Conservation (phyloP, 2,113 vertebrate species). For the Aix galericulata region DNA sequence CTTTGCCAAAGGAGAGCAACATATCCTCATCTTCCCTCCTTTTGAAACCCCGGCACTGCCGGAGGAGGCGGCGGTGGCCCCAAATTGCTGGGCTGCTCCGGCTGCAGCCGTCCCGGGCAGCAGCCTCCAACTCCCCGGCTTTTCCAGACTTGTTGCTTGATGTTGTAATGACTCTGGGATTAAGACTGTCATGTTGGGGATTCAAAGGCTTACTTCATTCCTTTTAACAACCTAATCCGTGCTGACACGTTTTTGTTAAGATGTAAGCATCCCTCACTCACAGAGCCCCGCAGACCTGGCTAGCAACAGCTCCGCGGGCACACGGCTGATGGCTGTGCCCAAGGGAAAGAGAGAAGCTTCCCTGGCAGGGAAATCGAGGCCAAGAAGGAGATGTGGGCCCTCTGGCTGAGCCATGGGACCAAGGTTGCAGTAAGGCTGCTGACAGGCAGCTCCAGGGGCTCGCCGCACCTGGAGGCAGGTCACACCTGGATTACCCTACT, state of each 20-base stretch:
- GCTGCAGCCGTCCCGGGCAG: neutral
- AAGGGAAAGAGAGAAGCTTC: neutral
- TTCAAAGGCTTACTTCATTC: neutral
- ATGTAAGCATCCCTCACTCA: neutral
- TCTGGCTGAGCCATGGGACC: neutral
- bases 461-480: neutral
- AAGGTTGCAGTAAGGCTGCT: neutral
- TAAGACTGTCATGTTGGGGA: neutral
- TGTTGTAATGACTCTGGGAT: neutral
- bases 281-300: neutral
- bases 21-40: neutral
- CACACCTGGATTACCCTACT: neutral
- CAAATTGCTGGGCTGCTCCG: neutral
- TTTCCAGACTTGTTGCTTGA: conserved; percentile 25
- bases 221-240: neutral
- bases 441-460: neutral
- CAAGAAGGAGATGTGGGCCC: neutral
- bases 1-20: neutral
- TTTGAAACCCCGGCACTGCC: neutral
- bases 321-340: neutral
- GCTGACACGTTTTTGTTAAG: neutral
- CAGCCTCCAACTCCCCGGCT: neutral
- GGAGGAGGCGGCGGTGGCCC: neutral
- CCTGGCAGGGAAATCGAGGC: neutral
- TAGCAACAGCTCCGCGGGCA: neutral